A percentile compares a stretch with the other conserved stretches of the same genome.
phyloP scores from a whole-genome alignment of 2,797 vertebrate genomes.

The Cirrhinus mrigala region DNA sequence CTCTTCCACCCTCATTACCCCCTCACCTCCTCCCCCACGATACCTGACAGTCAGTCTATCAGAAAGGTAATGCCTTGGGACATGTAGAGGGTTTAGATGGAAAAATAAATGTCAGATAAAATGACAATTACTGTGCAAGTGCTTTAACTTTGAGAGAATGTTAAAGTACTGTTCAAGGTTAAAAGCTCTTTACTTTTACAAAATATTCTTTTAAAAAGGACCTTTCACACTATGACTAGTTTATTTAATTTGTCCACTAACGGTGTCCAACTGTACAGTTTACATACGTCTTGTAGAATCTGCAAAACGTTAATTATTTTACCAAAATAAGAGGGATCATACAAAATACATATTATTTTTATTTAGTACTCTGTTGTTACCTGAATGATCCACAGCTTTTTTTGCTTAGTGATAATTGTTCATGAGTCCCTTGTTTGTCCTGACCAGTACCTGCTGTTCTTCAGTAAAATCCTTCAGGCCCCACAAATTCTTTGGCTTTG shows the following conservation, averaged over 20 bases:
- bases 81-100: neutral
- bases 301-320: too few relatives aligned
- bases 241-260: neutral
- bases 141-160: neutral
- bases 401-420: too few relatives aligned
- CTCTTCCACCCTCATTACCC: conserved; percentile 85
- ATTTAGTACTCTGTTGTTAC: too few relatives aligned
- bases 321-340: too few relatives aligned
- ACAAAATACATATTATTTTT: too few relatives aligned
- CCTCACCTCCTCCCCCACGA: conserved; percentile 76
- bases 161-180: neutral
- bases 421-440: too few relatives aligned
- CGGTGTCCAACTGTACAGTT: neutral
- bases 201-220: neutral
- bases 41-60: conserved; percentile 78
- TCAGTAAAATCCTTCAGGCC: too few relatives aligned
- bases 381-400: too few relatives aligned
- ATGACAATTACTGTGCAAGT: neutral
- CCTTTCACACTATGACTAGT: neutral
- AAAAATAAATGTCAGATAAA: conserved; percentile 10
- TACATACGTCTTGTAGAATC: too few relatives aligned
- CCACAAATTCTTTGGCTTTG: too few relatives aligned
- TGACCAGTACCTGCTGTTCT: too few relatives aligned
- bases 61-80: conserved; percentile 79
- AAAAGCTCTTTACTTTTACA: neutral